Evolutionary conservation across 2,888 invertebrate genomes (phyloP).

Genomic region (Phyto melanocephala): DNA sequence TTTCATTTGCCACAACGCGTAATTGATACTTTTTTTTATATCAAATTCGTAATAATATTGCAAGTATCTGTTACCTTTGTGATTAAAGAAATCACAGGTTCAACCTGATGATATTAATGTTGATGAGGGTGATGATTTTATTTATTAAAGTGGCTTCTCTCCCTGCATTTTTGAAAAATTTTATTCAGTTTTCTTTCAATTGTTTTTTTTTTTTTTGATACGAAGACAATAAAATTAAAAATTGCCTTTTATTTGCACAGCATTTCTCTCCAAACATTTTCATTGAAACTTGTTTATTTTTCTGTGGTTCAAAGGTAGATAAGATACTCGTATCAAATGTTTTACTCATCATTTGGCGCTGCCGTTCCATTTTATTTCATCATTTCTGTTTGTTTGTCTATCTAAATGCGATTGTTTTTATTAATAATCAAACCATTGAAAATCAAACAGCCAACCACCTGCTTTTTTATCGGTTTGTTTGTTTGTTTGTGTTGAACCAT

Average conservation of each 20-base stretch:
- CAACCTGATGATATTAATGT: background rate
- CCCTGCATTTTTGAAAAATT: background rate
- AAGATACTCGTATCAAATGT: constrained; percentile 64
- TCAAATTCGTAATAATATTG: constrained; percentile 5
- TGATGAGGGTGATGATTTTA: background rate
- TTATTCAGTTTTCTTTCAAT: too few relatives aligned
- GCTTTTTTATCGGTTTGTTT: constrained; percentile 47
- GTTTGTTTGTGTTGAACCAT: constrained; percentile 2
- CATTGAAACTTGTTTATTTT: constrained; percentile 49
- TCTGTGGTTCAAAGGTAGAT: constrained; percentile 66
- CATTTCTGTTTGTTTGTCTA: background rate
- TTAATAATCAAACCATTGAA: constrained; percentile 31
- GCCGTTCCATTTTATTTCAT: background rate
- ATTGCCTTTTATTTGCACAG: constrained; percentile 53
- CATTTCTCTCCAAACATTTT: background rate
- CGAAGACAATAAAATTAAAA: constrained; percentile 30
- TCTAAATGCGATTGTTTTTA: constrained; percentile 37
- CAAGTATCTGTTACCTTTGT: constrained; percentile 49
- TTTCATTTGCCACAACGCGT: constrained; percentile 48
- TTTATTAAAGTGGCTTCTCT: constrained; percentile 34
- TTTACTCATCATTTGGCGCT: constrained; percentile 6
- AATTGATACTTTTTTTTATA: constrained; percentile 56
- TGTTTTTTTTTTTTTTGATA: too few relatives aligned
- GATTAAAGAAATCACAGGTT: constrained; percentile 12
- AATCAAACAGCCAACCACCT: constrained; percentile 45